These are phyloP conservation scores for Acanthisitta chloris DNA, from an alignment of 2,113 vertebrate species.

Conservation along the genomic window DNA sequence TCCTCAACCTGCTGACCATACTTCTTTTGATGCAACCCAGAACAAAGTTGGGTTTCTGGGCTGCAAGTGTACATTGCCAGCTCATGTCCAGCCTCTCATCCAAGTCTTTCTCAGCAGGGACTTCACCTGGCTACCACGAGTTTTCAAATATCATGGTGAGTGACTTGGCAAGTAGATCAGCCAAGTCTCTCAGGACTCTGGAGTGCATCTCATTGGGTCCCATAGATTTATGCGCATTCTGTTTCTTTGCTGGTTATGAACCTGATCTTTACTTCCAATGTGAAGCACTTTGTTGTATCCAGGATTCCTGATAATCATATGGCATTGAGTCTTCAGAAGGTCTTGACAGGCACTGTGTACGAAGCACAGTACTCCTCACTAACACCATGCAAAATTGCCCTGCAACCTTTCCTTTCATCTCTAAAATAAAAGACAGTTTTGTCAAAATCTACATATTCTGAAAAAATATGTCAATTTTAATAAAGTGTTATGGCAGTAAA, in stretches of 20 bases:
- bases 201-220: fast-evolving
- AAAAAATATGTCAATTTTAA: not conserved
- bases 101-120: not conserved
- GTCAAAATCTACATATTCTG: not conserved
- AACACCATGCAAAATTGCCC: not conserved
- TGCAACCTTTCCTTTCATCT: not conserved
- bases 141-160: not conserved
- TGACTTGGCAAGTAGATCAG: not conserved
- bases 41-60: fast-evolving
- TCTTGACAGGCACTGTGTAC: fast-evolving
- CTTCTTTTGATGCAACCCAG: not conserved
- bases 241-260: not conserved
- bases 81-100: not conserved
- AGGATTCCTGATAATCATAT: not conserved
- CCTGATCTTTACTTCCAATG: not conserved
- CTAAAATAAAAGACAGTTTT: not conserved
- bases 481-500: not conserved
- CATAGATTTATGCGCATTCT: not conserved
- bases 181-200: too few relatives aligned
- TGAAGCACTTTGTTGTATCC: not conserved
- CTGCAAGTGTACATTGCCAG: fast-evolving
- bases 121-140: not conserved
- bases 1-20: fast-evolving
- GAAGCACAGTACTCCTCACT: not conserved
- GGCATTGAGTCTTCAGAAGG: not conserved